Percentiles rank a stretch among this genome's conserved stretches.
Evolutionary conservation across 2,113 vertebrate species (phyloP).

Genomic region (Sphyrna mokarran): DNA sequence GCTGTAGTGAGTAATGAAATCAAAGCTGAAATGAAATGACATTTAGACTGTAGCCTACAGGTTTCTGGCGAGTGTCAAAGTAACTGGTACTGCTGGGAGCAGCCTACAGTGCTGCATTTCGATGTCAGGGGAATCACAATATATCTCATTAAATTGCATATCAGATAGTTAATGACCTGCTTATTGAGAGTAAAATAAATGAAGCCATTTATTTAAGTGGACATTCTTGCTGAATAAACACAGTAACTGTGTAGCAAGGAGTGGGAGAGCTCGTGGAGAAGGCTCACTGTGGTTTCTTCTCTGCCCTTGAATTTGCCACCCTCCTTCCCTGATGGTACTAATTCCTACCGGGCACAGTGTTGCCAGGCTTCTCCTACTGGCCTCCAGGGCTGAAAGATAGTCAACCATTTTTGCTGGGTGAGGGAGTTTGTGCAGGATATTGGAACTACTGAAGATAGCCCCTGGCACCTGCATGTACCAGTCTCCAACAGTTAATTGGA

Average conservation of each 20-base stretch:
- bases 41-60: background rate
- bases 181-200: constrained; percentile 32
- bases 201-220: background rate
- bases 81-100: background rate
- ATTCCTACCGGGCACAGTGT: background rate
- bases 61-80: constrained; percentile 8
- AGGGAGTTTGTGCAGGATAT: too few species aligned
- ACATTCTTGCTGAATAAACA: constrained; percentile 33
- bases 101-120: background rate
- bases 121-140: constrained; percentile 25
- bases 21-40: constrained; percentile 30
- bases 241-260: background rate
- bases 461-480: too few species aligned
- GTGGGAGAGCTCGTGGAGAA: background rate
- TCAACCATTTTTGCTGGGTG: background rate
- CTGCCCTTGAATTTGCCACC: background rate
- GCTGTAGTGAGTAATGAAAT: background rate
- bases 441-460: background rate
- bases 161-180: constrained; percentile 2
- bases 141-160: constrained; percentile 32
- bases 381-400: background rate
- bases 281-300: background rate
- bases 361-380: background rate
- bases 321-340: background rate
- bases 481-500: background rate